Evolutionary conservation across 1,140 invertebrate genomes (phyloP).

Genomic region (Brachionus koreanus): DNA sequence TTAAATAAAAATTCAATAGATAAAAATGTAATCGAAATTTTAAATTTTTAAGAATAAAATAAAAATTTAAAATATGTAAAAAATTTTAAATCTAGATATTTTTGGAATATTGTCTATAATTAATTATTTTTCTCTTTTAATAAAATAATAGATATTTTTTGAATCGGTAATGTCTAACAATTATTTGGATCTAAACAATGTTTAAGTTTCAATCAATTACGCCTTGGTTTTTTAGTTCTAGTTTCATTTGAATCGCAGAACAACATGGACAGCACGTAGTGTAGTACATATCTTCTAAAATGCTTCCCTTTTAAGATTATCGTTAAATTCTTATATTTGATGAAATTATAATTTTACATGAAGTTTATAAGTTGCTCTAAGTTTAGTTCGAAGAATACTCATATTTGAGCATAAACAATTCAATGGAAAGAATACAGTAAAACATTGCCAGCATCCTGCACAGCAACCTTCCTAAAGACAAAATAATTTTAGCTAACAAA

Average conservation of each 20-base stretch:
- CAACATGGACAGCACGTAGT: slow-evolving; percentile 18
- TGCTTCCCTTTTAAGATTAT: slow-evolving; percentile 20
- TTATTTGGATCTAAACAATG: background rate
- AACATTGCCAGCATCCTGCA: slow-evolving; percentile 38
- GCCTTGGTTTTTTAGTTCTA: background rate
- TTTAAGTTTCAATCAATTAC: background rate
- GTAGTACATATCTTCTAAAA: background rate
- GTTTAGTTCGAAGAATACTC: slow-evolving; percentile 8
- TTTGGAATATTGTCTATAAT: too few relatives aligned
- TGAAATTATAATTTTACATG: slow-evolving; percentile 8
- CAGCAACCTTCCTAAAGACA: background rate
- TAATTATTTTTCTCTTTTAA: too few relatives aligned
- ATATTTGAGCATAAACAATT: slow-evolving; percentile 21
- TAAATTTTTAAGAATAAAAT: too few relatives aligned
- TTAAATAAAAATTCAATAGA: too few relatives aligned
- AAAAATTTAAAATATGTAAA: too few relatives aligned
- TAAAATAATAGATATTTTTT: too few relatives aligned
- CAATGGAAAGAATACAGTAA: background rate
- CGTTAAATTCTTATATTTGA: background rate
- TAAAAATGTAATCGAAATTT: too few relatives aligned
- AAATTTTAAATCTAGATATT: too few relatives aligned
- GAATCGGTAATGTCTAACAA: too few relatives aligned
- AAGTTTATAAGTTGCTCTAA: slow-evolving; percentile 21
- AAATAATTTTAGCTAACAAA: background rate
- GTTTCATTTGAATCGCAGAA: slow-evolving; percentile 11